phyloP scores from a whole-genome alignment of 2,113 vertebrate species.

The Myiozetetes cayanensis region DNA sequence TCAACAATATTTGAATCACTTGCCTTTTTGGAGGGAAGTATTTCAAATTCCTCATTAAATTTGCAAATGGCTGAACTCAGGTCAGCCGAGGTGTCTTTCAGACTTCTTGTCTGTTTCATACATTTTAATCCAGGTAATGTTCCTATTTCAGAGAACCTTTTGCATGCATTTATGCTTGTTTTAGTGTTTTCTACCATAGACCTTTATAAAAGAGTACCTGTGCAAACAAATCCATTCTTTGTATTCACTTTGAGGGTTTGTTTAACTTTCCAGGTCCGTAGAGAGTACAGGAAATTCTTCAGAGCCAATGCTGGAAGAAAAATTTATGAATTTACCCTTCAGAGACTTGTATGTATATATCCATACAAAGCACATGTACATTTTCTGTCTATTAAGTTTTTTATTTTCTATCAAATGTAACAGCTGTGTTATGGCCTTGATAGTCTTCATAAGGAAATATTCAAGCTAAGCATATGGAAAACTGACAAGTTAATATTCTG shows the following conservation, averaged over 20 bases:
- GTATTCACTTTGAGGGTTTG: constrained; percentile 9
- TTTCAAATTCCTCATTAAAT: not conserved
- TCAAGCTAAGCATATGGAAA: not conserved
- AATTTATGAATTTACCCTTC: constrained; percentile 94
- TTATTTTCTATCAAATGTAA: not conserved
- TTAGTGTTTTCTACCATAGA: not conserved
- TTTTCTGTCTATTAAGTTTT: not conserved
- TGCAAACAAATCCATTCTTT: not conserved
- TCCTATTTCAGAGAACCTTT: not conserved
- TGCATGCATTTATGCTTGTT: not conserved
- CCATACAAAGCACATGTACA: not conserved
- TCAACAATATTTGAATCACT: not conserved
- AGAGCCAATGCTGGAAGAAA: constrained; percentile 96
- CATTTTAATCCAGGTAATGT: not conserved
- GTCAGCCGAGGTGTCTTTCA: not conserved
- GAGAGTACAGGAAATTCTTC: constrained; percentile 98
- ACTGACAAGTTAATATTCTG: not conserved
- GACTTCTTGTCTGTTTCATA: not conserved
- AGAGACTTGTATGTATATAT: constrained; percentile 89
- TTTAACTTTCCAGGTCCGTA: constrained; percentile 85
- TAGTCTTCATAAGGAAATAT: not conserved
- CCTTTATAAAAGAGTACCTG: not conserved
- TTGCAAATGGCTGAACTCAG: not conserved
- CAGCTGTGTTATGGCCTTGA: not conserved
- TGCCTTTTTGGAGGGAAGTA: not conserved